phyloP scores from a whole-genome alignment of 2,888 invertebrate genomes.

The Villa cingulata region DNA sequence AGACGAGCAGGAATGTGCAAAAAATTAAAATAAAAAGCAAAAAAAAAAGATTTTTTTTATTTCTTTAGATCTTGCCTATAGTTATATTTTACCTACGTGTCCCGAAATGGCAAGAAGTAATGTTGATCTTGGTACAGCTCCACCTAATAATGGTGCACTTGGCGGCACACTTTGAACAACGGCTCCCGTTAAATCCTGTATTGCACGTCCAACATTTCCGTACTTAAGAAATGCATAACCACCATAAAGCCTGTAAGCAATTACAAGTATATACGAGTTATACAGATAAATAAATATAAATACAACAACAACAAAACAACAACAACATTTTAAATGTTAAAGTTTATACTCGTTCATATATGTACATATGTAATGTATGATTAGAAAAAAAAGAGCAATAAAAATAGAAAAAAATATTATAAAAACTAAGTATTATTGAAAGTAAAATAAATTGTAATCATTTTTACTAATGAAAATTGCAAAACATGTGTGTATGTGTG shows the following conservation, averaged over 20 bases:
- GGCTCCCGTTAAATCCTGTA: slow-evolving; percentile 61
- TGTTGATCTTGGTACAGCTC: slow-evolving; percentile 56
- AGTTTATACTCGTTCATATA: too few relatives aligned
- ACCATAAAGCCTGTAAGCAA: slow-evolving; percentile 45
- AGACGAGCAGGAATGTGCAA: not conserved
- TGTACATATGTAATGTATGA: too few relatives aligned
- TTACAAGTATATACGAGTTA: not conserved
- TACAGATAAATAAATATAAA: not conserved
- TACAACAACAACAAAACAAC: too few relatives aligned
- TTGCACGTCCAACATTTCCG: slow-evolving; percentile 51
- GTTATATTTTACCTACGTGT: slow-evolving; percentile 36
- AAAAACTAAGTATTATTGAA: too few relatives aligned
- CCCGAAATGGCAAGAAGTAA: slow-evolving; percentile 52
- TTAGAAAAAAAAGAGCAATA: not conserved
- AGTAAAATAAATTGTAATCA: not conserved
- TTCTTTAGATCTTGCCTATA: not conserved
- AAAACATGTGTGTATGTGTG: too few relatives aligned
- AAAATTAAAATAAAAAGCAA: not conserved
- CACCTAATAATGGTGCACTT: slow-evolving; percentile 38
- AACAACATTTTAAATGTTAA: too few relatives aligned
- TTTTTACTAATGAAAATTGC: too few relatives aligned
- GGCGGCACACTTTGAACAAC: slow-evolving; percentile 52
- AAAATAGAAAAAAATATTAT: not conserved
- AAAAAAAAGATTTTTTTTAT: not conserved
- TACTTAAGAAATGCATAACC: slow-evolving; percentile 51